Base-by-base conservation (phyloP, 2,113 vertebrate genomes). In the Calcarius ornatus region DNA sequence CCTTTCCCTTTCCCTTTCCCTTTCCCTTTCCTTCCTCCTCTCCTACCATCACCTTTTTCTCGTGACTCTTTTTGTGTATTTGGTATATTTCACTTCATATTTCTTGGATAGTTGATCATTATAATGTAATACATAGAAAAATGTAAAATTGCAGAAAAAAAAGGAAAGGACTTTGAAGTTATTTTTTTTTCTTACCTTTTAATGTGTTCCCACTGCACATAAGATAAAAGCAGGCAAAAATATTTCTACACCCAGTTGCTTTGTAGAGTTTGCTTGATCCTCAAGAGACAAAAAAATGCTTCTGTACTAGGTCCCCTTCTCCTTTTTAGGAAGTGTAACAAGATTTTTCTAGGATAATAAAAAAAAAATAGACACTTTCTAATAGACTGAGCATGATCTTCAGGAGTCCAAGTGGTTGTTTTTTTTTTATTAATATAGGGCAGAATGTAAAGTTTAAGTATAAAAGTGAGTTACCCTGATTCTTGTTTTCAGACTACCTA, bases 161-260 rank as follows among this genome's bases (percentile, higher is more conserved):
- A 71, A 42, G 12, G 15, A 16, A 65, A 63, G n/a, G 48, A 11
- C 89, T 95, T 97, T 84, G 86, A 96, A 81, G 81, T 42, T 91
- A n/a, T n/a, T 71, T 79, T 85, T 43, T 80, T 47, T 54, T 4
- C 30, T 38, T 76, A 86, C 47, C 25, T 95, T 92, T 84, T 94
- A 81, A 81, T 79, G 31, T 81, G 48, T 60, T 91, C 86, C 91
- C 63, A 65, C 35, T 61, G 45, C 61, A 72, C 25, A 10, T 42
- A 57, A 91, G 69, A 95, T 95, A 86, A 95, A 96, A 96, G 92
- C 18, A 57, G 40, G 9, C n/a, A 79, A 79, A 92, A 89, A 71
- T 89, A 95, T 85, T 94, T 94, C 57, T 21, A 23, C 16, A 60
- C 37, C 13, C 65, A 56, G 20, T 76, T 83, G 56, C 83, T 92